Evolutionary conservation across 2,113 vertebrate species (phyloP).

Genomic region (Melanerpes formicivorus): DNA sequence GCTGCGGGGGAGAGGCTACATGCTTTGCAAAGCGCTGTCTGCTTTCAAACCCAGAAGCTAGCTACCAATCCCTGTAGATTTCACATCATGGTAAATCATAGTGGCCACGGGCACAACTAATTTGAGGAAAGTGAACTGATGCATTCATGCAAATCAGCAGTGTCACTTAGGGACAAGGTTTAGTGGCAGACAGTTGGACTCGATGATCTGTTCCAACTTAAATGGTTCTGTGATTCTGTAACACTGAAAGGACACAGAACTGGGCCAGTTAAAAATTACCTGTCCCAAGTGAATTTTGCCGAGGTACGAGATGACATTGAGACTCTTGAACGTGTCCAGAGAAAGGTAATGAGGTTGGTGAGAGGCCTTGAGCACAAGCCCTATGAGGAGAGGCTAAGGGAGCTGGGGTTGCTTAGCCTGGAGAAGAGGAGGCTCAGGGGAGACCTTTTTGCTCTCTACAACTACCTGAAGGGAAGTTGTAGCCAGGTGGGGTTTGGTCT

Average conservation of each 20-base stretch:
- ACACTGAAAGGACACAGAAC: not conserved
- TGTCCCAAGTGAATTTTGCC: not conserved
- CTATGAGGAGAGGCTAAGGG: too few species aligned
- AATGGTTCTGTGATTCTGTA: not conserved
- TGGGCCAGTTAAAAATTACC: not conserved
- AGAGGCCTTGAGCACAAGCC: too few species aligned
- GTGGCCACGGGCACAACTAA: not conserved
- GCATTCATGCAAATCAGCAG: not conserved
- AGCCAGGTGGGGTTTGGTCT: too few species aligned
- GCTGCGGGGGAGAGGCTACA: not conserved
- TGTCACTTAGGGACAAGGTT: fast-evolving
- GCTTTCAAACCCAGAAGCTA: not conserved
- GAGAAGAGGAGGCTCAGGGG: too few species aligned
- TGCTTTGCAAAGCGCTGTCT: not conserved
- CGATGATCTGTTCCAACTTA: not conserved
- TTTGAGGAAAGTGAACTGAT: not conserved
- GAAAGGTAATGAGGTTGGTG: too few species aligned
- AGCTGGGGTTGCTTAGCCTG: too few species aligned
- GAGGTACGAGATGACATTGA: not conserved
- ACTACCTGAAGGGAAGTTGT: too few species aligned
- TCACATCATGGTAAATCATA: fast-evolving
- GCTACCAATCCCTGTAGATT: not conserved
- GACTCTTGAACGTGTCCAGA: too few species aligned
- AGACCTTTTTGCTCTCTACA: too few species aligned
- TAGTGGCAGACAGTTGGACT: not conserved